A percentile compares a stretch with the other conserved stretches of the same genome.
Evolutionary conservation across 2,888 invertebrate species (phyloP).

Genomic region (Metellina segmentata): DNA sequence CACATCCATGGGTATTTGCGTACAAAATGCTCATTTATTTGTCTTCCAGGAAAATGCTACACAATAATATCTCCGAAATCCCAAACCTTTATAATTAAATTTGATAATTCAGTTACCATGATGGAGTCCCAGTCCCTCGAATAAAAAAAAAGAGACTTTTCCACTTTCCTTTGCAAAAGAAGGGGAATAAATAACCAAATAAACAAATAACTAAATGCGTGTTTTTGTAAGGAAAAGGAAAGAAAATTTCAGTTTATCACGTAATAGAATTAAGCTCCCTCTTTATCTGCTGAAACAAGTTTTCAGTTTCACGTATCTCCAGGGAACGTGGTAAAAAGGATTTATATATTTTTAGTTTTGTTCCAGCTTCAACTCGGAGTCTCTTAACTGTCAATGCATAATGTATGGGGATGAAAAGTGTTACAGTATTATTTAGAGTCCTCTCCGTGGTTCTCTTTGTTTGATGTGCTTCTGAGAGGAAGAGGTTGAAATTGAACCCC

Average conservation of each 20-base stretch:
- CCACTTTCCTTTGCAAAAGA: background rate
- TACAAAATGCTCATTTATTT: background rate
- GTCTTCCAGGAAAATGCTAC: background rate
- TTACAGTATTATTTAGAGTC: constrained; percentile 20
- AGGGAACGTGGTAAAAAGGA: constrained; percentile 24
- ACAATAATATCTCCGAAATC: background rate
- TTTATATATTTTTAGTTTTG: constrained; percentile 55
- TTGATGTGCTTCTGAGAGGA: background rate
- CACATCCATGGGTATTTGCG: background rate
- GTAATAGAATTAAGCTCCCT: constrained; percentile 61
- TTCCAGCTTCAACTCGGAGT: constrained; percentile 25
- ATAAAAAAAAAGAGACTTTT: constrained; percentile 14
- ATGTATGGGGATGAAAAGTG: constrained; percentile 37
- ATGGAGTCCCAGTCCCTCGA: background rate
- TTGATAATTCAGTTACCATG: constrained; percentile 30
- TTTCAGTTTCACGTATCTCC: constrained; percentile 50
- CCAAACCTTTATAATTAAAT: constrained; percentile 26
- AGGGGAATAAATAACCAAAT: background rate
- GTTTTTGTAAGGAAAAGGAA: constrained; percentile 18
- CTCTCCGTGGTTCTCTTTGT: background rate
- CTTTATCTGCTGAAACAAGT: constrained; percentile 58
- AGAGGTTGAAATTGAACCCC: background rate
- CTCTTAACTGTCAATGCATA: constrained; percentile 56
- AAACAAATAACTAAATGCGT: constrained; percentile 16
- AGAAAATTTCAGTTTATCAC: constrained; percentile 50